A percentile compares a stretch with the other conserved stretches of the same genome.
These are phyloP conservation scores for Myiozetetes cayanensis DNA, from an alignment of 2,113 vertebrate species.

Conservation along the genomic window DNA sequence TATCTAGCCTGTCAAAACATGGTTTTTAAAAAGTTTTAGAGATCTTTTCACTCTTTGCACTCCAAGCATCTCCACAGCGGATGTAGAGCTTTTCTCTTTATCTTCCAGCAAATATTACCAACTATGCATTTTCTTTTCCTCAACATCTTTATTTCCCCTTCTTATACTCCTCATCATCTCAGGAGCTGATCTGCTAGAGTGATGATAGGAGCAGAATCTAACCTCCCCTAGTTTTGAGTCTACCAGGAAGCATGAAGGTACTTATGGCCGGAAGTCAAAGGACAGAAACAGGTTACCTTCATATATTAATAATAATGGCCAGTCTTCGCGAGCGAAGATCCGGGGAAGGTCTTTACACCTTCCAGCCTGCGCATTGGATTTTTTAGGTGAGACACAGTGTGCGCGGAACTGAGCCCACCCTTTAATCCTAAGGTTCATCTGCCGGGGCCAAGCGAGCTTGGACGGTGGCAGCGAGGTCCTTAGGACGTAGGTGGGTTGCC, in stretches of 20 bases:
- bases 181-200: neutral
- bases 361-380: too few relatives aligned
- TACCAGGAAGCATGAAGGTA: neutral
- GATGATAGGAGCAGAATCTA: neutral
- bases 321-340: too few relatives aligned
- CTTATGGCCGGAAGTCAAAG: neutral
- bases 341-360: too few relatives aligned
- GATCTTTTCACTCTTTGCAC: neutral
- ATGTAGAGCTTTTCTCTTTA: neutral
- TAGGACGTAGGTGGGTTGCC: too few relatives aligned
- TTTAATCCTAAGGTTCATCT: too few relatives aligned
- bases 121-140: neutral
- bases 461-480: too few relatives aligned
- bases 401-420: too few relatives aligned
- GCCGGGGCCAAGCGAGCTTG: too few relatives aligned
- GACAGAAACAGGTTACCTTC: neutral
- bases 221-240: neutral
- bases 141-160: neutral
- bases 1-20: neutral
- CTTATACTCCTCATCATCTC: neutral
- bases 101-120: neutral
- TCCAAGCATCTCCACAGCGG: neutral
- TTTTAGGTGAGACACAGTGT: too few relatives aligned
- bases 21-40: neutral
- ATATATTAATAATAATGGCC: too few relatives aligned